Evolutionary conservation across 1,140 invertebrate species (phyloP), one percentile per base, ranked within the genome.

Genomic region (Meloidogyne hapla): DNA sequence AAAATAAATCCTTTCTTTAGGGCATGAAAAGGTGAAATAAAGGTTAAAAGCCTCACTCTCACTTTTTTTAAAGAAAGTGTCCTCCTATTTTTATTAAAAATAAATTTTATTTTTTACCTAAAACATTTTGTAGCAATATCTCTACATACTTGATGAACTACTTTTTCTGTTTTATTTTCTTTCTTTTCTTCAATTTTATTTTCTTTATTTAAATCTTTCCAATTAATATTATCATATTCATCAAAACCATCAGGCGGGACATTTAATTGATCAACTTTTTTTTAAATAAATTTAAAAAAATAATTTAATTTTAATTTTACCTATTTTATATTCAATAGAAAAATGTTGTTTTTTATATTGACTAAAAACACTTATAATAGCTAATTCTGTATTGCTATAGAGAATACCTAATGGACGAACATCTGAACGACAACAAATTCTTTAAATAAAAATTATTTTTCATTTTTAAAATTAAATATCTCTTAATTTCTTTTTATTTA

Each of bases 301-400:
- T 5, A 23, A 45, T 72, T 74, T 18, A 21, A n/a, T n/a, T n/a
- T n/a, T n/a, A n/a, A n/a, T n/a, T n/a, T 73, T 61, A 77, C 75
- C 75, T 23, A 56, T 65, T 73, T 65, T 62, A 23, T 73, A 77
- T 23, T 65, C 40, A 25, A 77, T 33, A 13, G 73, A 25, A 38
- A 77, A 77, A 18, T 28, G 42, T 48, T 77, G 75, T 45, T 72
- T 69, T 45, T 77, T 77, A 65, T 77, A 77, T 74, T 77, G 75
- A 73, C 75, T 77, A 64, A 77, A 77, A 21, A 40, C 75, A 38
- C 73, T 77, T 33, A 77, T 65, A 77, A 77, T 77, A 65, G 75
- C 75, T 65, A 77, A 63, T 45, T 77, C 75, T 21, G 26, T 64
- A 64, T 69, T 63, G 56, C 45, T 73, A 64, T 26, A 73, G 23